Base-by-base conservation (phyloP, 1,140 invertebrate species). In the Parasteatoda tepidariorum region DNA sequence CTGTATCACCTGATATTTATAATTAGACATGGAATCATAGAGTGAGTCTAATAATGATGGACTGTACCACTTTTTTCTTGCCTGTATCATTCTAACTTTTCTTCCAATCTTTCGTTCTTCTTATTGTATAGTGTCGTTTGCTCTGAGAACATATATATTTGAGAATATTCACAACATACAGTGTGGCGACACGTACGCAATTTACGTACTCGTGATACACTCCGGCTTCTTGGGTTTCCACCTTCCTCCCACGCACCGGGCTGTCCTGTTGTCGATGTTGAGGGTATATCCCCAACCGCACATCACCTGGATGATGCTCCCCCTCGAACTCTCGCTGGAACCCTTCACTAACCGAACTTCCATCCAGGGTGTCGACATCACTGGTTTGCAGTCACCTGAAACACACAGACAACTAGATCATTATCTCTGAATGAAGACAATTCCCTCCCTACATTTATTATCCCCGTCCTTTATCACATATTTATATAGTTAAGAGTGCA, bases 141-240 rank as follows among this genome's bases (percentile, higher is more conserved):
- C n/a, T n/a, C n/a, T n/a, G n/a, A n/a, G n/a, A n/a, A n/a, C n/a
- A n/a, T n/a, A n/a, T n/a, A n/a, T n/a, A n/a, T n/a, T n/a, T n/a
- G n/a, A n/a, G n/a, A n/a, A n/a, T n/a, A n/a, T n/a, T n/a, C n/a
- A 61, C n/a, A 61, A 9, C 57, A 61, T 24, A 28, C 26, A 28
- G n/a, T 66, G 9, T n/a, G 31, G 59, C 26, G 81, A 83, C 81
- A 83, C 81, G 81, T 83, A 83, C 81, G 81, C 62, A 78, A 68
- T 68, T 81, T 86, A 92, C 92, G 92, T 90, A 95, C 94, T 88
- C 84, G 94, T 92, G 86, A 92, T 89, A 87, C 95, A 96, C 85
- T 92, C 91, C 0, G 95, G 95, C 85, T 92, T 93, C 75, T 91
- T 92, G 1, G 95, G 95, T 87, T 93, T 94, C 95, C 95, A 96